Percentiles rank a stretch among this genome's conserved stretches.
phyloP scores from a whole-genome alignment of 2,797 vertebrate species.

The Clarias fuscus region DNA sequence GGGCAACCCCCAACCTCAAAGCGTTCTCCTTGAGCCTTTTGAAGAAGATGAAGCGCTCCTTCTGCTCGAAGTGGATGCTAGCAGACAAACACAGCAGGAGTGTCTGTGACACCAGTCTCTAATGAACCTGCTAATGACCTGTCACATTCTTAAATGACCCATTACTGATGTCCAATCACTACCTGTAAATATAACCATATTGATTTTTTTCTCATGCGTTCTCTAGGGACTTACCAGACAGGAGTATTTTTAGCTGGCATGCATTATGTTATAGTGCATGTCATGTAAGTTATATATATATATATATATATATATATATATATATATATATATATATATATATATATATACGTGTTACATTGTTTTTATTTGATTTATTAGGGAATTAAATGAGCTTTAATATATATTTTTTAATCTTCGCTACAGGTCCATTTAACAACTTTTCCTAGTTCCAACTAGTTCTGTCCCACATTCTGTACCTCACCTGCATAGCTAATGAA shows the following conservation, averaged over 20 bases:
- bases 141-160: constrained; percentile 50
- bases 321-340: too few species aligned
- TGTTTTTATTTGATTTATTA: not conserved
- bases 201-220: constrained; percentile 26
- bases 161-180: constrained; percentile 48
- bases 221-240: constrained; percentile 26
- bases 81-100: constrained; percentile 46
- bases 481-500: constrained; percentile 53
- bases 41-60: constrained; percentile 45
- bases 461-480: constrained; percentile 43
- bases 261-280: not conserved
- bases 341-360: not conserved
- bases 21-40: constrained; percentile 30
- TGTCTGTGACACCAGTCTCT: constrained; percentile 33
- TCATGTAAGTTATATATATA: too few species aligned
- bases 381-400: not conserved
- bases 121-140: constrained; percentile 54
- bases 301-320: too few species aligned
- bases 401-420: not conserved
- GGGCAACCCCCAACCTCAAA: constrained; percentile 35
- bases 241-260: constrained; percentile 17
- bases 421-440: constrained; percentile 4
- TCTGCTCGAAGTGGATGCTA: constrained; percentile 27
- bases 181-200: constrained; percentile 43
- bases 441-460: constrained; percentile 33